Evolutionary conservation across 2,113 vertebrate genomes (phyloP).

Genomic region (Hiodon alosoides): DNA sequence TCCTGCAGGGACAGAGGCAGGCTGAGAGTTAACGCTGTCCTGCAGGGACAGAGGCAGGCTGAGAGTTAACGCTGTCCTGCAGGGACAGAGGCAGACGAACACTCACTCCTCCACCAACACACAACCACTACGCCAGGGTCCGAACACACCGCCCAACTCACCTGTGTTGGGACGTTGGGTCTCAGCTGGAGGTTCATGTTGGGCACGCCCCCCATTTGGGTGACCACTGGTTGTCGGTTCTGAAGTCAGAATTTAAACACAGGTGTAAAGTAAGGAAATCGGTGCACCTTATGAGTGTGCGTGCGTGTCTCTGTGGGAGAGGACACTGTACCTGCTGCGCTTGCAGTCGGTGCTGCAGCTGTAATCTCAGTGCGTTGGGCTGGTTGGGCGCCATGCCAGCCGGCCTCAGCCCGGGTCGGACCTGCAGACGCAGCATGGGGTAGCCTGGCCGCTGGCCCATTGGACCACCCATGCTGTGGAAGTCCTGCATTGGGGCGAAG

Average conservation of each 20-base stretch:
- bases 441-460: constrained; percentile 78
- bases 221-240: constrained; percentile 96
- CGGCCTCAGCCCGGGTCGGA: constrained; percentile 76
- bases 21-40: no score
- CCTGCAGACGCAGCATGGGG: constrained; percentile 83
- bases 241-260: constrained; percentile 38
- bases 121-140: background rate
- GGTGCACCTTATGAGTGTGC: constrained; percentile 1
- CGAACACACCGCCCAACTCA: constrained; percentile 42
- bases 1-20: no score
- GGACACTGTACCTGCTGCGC: constrained; percentile 75
- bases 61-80: no score
- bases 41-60: no score
- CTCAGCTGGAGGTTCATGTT: constrained; percentile 93
- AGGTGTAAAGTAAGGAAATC: no score
- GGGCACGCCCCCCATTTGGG: constrained; percentile 85
- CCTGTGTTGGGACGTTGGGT: constrained; percentile 84
- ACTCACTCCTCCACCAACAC: background rate
- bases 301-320: constrained; percentile 3
- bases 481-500: constrained; percentile 84
- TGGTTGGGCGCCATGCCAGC: constrained; percentile 74
- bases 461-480: constrained; percentile 72
- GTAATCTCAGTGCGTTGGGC: constrained; percentile 85
- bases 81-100: no score
- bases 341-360: constrained; percentile 87